A percentile compares a stretch with the other conserved stretches of the same genome.
phyloP scores from a whole-genome alignment of 1,140 invertebrate species.

The Alviniconcha marisindica region DNA sequence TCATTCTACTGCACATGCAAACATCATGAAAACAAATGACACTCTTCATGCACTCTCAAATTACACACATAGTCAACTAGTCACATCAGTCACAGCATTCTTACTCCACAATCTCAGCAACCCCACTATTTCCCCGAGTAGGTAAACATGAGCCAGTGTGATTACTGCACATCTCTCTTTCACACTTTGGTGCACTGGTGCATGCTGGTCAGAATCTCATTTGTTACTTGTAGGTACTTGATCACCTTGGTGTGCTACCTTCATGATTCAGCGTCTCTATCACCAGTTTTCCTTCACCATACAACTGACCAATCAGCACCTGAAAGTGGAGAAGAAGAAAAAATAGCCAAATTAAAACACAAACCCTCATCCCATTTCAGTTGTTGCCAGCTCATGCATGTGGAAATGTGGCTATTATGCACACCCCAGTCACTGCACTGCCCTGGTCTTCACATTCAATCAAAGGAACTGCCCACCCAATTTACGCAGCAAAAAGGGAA shows the following conservation, averaged over 20 bases:
- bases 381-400: not conserved
- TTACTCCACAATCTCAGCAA: not conserved
- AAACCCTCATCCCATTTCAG: too few relatives aligned
- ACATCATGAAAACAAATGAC: too few relatives aligned
- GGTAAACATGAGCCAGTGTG: not conserved
- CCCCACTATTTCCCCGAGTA: too few relatives aligned
- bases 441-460: not conserved
- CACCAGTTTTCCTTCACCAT: slow-evolving; percentile 61
- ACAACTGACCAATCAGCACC: slow-evolving; percentile 64
- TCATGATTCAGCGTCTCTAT: slow-evolving; percentile 49
- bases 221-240: not conserved
- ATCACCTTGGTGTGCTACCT: not conserved
- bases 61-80: too few relatives aligned
- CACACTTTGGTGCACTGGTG: not conserved
- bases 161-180: not conserved
- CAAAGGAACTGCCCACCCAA: not conserved
- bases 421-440: not conserved
- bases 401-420: not conserved
- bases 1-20: too few relatives aligned
- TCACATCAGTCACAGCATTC: not conserved
- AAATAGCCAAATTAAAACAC: slow-evolving; percentile 1
- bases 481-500: not conserved
- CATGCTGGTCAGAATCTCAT: not conserved
- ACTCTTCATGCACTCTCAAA: too few relatives aligned
- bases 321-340: slow-evolving; percentile 50